These are phyloP conservation scores for Crematogaster levior DNA, from an alignment of 2,888 invertebrate genomes.

Conservation along the genomic window DNA sequence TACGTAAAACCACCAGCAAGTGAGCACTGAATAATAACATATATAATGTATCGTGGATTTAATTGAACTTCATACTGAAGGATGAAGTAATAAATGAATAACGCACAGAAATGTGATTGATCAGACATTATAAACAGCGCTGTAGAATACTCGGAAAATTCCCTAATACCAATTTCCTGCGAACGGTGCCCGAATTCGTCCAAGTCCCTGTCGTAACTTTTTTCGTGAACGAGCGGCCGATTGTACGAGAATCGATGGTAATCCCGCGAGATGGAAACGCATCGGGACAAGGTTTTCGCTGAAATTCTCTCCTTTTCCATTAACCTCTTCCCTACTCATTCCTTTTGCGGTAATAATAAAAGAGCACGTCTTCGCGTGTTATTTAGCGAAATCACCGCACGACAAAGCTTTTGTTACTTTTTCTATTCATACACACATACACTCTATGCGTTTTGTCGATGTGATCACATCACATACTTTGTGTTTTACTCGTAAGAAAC, in stretches of 20 bases:
- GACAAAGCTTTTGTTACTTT: slow-evolving; percentile 21
- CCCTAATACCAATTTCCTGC: neutral
- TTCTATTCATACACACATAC: neutral
- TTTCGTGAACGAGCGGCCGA: neutral
- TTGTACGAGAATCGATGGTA: slow-evolving; percentile 29
- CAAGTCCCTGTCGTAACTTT: neutral
- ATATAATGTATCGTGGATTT: neutral
- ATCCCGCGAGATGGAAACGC: slow-evolving; percentile 38
- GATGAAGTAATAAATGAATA: neutral
- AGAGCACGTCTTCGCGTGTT: slow-evolving; percentile 4
- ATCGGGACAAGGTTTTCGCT: slow-evolving; percentile 1
- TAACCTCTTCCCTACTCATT: neutral
- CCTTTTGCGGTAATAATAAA: neutral
- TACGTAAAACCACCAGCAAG: neutral
- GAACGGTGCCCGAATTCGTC: neutral
- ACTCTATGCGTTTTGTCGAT: neutral
- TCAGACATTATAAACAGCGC: slow-evolving; percentile 3
- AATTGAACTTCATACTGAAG: neutral
- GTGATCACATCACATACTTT: slow-evolving; percentile 23
- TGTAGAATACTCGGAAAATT: neutral
- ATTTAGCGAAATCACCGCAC: slow-evolving; percentile 17
- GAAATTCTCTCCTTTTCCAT: slow-evolving; percentile 1
- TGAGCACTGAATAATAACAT: neutral
- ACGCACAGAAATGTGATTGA: neutral
- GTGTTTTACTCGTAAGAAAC: neutral